These are phyloP conservation scores for Pollenia griseotomentosa DNA, from an alignment of 2,888 invertebrate species.

Conservation along the genomic window DNA sequence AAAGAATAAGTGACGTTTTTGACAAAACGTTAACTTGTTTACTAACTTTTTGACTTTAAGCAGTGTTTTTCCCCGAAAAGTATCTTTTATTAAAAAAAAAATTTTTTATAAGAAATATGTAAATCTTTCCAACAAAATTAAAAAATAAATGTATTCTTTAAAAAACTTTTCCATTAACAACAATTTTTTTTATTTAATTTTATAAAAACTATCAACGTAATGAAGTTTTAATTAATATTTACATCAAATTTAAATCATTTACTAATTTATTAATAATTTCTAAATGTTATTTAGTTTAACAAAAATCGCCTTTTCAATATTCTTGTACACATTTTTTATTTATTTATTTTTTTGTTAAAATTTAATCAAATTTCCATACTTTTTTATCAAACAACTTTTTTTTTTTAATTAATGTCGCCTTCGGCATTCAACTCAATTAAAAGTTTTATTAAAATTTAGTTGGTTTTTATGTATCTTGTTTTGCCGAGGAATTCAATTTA, in stretches of 20 bases:
- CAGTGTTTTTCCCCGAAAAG: too few relatives aligned
- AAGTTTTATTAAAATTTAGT: constrained; percentile 39
- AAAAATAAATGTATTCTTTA: neutral
- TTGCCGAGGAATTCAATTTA: constrained; percentile 8
- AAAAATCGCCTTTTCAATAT: neutral
- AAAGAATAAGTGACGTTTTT: too few relatives aligned
- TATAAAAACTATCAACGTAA: neutral
- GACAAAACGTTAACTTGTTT: too few relatives aligned
- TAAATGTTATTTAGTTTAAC: neutral
- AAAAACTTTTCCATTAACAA: neutral
- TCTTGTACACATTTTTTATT: too few relatives aligned
- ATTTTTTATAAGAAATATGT: too few relatives aligned
- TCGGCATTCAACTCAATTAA: constrained; percentile 62
- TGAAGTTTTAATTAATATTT: constrained; percentile 11
- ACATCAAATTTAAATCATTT: constrained; percentile 24
- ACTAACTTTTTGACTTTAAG: too few relatives aligned
- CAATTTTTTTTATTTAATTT: neutral
- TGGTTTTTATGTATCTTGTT: constrained; percentile 15
- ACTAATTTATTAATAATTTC: neutral
- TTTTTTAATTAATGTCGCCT: constrained; percentile 7
- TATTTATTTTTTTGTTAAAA: too few relatives aligned
- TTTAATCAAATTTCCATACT: neutral
- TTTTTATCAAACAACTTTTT: constrained; percentile 17
- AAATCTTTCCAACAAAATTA: too few relatives aligned
- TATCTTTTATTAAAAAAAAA: too few relatives aligned